These are phyloP conservation scores for Dicentrarchus labrax DNA, from an alignment of 2,113 vertebrate species.

Conservation along the genomic window DNA sequence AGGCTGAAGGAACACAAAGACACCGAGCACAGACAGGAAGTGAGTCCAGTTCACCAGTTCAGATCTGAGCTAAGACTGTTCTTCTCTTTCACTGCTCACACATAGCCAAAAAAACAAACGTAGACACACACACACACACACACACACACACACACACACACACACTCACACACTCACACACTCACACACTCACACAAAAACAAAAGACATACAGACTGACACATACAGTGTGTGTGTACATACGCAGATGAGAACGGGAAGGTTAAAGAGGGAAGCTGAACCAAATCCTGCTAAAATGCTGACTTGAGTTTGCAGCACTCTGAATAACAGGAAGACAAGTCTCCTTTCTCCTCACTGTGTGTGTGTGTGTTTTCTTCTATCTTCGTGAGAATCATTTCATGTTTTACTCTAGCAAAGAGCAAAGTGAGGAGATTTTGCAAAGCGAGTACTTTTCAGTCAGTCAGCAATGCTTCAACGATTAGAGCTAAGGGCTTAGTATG, in stretches of 20 bases:
- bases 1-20: slow-evolving; percentile 70
- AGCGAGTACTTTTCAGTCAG: slow-evolving; percentile 16
- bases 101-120: too few relatives aligned
- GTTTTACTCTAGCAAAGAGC: neutral
- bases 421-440: slow-evolving; percentile 5
- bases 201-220: neutral
- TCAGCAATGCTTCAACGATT: slow-evolving; percentile 22
- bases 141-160: slow-evolving; percentile 17
- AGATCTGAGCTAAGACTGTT: slow-evolving; percentile 81
- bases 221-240: slow-evolving; percentile 18
- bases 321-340: slow-evolving; percentile 86
- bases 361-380: slow-evolving; percentile 26
- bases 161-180: neutral
- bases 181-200: slow-evolving; percentile 5
- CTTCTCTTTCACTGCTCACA: slow-evolving; percentile 53
- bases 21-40: slow-evolving; percentile 78
- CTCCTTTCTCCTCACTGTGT: slow-evolving; percentile 67
- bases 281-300: slow-evolving; percentile 82
- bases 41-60: slow-evolving; percentile 78
- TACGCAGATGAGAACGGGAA: slow-evolving; percentile 54
- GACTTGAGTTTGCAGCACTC: slow-evolving; percentile 80
- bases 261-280: slow-evolving; percentile 76
- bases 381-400: slow-evolving; percentile 18
- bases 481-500: slow-evolving; percentile 1
- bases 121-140: neutral